Conservation (phyloP, 2,888 invertebrate genomes). For the Ennomos erosarius region DNA sequence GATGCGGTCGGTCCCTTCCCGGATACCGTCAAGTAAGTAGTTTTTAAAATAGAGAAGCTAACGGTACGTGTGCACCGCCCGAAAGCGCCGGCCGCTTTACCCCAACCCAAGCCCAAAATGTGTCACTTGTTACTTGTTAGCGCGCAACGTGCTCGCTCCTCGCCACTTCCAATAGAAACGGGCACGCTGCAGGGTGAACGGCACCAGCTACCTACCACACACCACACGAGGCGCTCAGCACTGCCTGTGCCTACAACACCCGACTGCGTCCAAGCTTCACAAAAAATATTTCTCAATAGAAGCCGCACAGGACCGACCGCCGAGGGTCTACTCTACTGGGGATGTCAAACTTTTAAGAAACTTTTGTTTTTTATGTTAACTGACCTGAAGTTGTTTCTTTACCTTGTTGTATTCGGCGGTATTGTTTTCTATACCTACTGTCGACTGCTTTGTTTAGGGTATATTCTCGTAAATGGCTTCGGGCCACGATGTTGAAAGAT, state of each 20-base stretch:
- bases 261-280: slow-evolving; percentile 50
- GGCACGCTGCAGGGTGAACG: slow-evolving; percentile 65
- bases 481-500: slow-evolving; percentile 1
- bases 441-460: slow-evolving; percentile 10
- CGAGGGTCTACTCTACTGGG: slow-evolving; percentile 52
- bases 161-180: slow-evolving; percentile 54
- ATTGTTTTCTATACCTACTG: slow-evolving; percentile 24
- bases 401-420: slow-evolving; percentile 26
- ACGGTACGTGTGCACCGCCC: slow-evolving; percentile 82
- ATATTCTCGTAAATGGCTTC: slow-evolving; percentile 19
- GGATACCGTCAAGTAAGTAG: slow-evolving; percentile 81
- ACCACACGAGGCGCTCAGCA: slow-evolving; percentile 41
- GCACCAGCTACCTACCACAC: slow-evolving; percentile 55
- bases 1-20: slow-evolving; percentile 81
- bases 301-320: slow-evolving; percentile 50
- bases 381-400: slow-evolving; percentile 23
- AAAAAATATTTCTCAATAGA: slow-evolving; percentile 59
- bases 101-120: slow-evolving; percentile 69
- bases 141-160: slow-evolving; percentile 56
- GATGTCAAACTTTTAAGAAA: slow-evolving; percentile 51
- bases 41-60: slow-evolving; percentile 84
- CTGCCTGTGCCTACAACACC: slow-evolving; percentile 52
- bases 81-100: slow-evolving; percentile 82
- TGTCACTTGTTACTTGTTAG: slow-evolving; percentile 81
- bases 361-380: slow-evolving; percentile 51